Evolutionary conservation across 2,888 invertebrate species (phyloP), one percentile per base, ranked within the genome.

Genomic region (Agrochola macilenta): DNA sequence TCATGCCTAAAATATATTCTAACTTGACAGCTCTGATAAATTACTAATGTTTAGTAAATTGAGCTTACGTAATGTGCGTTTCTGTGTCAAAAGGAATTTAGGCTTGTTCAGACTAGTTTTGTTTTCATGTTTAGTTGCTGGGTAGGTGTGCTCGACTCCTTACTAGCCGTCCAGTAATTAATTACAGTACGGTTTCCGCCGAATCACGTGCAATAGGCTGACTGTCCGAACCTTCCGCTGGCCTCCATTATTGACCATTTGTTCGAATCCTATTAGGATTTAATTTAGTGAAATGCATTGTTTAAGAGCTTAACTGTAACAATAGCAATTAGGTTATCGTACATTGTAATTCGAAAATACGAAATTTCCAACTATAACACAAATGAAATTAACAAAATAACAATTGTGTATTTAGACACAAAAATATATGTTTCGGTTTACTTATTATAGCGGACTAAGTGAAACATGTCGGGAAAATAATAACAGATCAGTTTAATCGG

Each of bases 401-500:
- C 52, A 23, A 52, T 63, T 58, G 71, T 30, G 20, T 52, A 63
- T 76, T 81, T 82, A 66, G 80, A 78, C 69, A 77, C 46, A 60
- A 65, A 85, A 80, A 30, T 76, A 80, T 79, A 77, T 77, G 69
- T 81, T 79, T 58, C 17, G 39, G 35, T 78, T 79, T 66, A 49
- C 23, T 35, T 30, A 64, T 66, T 74, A 69, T 54, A 54, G 58
- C 12, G 20, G 54, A 71, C 58, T 88, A 88, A 90, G 83, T 87
- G 89, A 90, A 90, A 90, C 79, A 91, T 92, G 91, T 90, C 90
- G 74, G 82, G 86, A 88, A 91, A 91, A 93, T 92, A 93, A 93
- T 93, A 93, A 92, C 90, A 90, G 91, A 93, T 93, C 90, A 92
- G 91, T 92, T 92, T 93, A 93, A 93, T 93, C 91, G 92, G 87